These are phyloP conservation scores for Harpagifer antarcticus DNA, from an alignment of 2,797 vertebrate species.

Conservation along the genomic window DNA sequence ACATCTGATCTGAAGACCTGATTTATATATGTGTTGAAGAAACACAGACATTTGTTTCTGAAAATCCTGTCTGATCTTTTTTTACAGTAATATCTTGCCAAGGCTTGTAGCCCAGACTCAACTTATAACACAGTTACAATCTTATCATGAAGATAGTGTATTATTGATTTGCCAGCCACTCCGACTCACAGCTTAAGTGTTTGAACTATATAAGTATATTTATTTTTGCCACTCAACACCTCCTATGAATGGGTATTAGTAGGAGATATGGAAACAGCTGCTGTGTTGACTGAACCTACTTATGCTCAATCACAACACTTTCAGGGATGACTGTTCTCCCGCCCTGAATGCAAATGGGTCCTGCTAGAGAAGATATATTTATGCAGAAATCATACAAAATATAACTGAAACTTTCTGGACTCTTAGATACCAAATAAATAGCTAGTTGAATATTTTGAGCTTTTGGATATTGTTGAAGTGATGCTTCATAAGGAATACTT, in stretches of 20 bases:
- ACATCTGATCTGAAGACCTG: not conserved
- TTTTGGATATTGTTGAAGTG: not conserved
- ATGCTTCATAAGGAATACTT: not conserved
- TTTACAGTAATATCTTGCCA: not conserved
- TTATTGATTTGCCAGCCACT: conserved; percentile 3
- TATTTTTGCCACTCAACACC: not conserved
- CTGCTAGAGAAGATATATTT: not conserved
- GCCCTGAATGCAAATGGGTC: conserved; percentile 7
- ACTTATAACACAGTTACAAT: not conserved
- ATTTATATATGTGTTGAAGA: not conserved
- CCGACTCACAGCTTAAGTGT: conserved; percentile 6
- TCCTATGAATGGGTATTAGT: not conserved
- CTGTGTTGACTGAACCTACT: not conserved
- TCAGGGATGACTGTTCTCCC: not conserved
- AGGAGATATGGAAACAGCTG: conserved; percentile 6
- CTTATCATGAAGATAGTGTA: not conserved
- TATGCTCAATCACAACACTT: not conserved
- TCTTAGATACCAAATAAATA: not conserved
- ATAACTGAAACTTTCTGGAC: not conserved
- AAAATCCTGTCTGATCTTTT: not conserved
- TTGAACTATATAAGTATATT: conserved; percentile 24
- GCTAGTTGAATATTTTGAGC: not conserved
- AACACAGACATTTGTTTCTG: not conserved
- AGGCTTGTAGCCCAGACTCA: not conserved
- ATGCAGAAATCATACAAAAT: conserved; percentile 1